Evolutionary conservation across 2,113 vertebrate genomes (phyloP), one percentile per base, ranked within the genome.

Genomic region (Callospermophilus lateralis): DNA sequence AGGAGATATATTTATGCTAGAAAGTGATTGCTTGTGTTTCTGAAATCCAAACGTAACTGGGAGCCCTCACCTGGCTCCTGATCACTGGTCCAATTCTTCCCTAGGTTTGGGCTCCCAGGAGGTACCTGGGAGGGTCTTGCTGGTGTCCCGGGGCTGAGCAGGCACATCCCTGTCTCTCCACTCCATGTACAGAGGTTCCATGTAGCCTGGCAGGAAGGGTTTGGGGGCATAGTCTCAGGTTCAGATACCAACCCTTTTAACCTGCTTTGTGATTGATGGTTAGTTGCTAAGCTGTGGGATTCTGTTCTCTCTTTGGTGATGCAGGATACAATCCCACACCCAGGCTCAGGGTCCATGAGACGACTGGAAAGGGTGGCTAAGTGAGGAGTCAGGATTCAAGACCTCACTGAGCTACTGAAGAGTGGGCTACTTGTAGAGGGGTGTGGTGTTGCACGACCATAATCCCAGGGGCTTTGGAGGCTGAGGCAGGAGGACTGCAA

Each of bases 131-230:
- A 80, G 42, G 58, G 48, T 32, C 6, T 6, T 9, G 32, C 72
- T 19, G 3, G 32, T 26, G 17, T 12, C 22, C 32, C 39, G 45
- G 34, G 51, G 8, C 26, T 90, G 51, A 79, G 9, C n/a, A 34
- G 68, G 26, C 9, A 0, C 0, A 6, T 15, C 8, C 6, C 9
- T 15, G 9, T 34, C 12, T 65, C 24, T 42, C 53, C 39, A 19
- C 32, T 68, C 68, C 34, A 22, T 32, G 61, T 55, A 22, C 34
- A 79, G 86, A 61, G 53, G 89, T 3, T 63, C 28, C 26, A 63
- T 2, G 10, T 76, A 76, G 17, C 17, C 20, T 10, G 17, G 12
- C 51, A 86, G 26, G 37, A 34, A 89, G 6, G 90, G 4, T 72
- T 13, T 91, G 3, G 4, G 65, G 70, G 2, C 39, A 53, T 4